Conservation (phyloP, 92 coral and sea anemone species). For the Meandrina meandrites region DNA sequence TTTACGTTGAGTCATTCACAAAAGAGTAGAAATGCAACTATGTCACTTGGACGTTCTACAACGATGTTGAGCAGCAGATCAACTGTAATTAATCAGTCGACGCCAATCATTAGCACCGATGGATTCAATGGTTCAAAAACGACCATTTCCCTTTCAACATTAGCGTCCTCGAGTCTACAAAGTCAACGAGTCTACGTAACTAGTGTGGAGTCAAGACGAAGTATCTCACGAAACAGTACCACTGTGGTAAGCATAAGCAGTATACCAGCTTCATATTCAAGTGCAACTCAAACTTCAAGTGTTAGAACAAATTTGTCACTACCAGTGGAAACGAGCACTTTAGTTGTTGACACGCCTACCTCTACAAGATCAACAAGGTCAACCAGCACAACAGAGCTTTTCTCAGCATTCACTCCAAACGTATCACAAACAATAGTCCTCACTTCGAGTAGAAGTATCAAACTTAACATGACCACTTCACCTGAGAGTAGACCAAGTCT, state of each 20-base stretch:
- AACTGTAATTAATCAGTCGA: neutral
- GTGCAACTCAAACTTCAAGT: neutral
- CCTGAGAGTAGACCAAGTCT: neutral
- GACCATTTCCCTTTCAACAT: neutral
- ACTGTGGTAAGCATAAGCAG: neutral
- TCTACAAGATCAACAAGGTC: neutral
- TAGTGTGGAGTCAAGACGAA: neutral
- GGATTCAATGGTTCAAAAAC: neutral
- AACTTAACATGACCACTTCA: neutral
- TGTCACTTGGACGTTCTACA: neutral
- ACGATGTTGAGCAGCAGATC: neutral
- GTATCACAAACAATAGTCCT: conserved; percentile 1
- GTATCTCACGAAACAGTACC: neutral
- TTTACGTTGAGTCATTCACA: neutral
- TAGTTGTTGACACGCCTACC: neutral
- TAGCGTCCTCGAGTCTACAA: neutral
- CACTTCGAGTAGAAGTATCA: neutral
- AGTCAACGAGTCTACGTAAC: no score
- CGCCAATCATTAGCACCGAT: neutral
- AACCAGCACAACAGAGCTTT: neutral
- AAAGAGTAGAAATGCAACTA: neutral
- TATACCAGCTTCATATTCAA: neutral
- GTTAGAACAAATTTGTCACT: neutral
- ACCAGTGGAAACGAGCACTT: neutral
- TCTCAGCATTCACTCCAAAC: neutral